Evolutionary conservation across 2,888 invertebrate genomes (phyloP), one percentile per base, ranked within the genome.

Genomic region (Steromphala cineraria): DNA sequence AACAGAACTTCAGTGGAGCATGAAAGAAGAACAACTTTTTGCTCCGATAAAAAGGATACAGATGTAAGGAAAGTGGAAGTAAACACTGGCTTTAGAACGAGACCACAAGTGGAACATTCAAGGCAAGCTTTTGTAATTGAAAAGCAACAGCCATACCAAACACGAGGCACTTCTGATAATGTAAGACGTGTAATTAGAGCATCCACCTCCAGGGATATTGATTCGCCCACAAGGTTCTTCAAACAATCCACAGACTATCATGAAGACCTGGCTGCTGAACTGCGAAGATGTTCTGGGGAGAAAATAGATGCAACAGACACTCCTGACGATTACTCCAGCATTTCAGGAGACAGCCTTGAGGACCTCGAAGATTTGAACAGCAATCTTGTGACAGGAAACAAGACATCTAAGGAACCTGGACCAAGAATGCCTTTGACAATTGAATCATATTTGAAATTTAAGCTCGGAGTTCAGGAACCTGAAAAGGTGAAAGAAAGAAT

Each of bases 321-420:
- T 19, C 71, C 71, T 4, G 71, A 71, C 19, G 71, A 71, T 36
- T 71, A 28, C 36, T 71, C 71, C 17, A 71, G 71, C 19, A 40
- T 71, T 36, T 71, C 71, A n/a, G 71, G 71, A 36, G 71, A 71
- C 71, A 71, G 71, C 36, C 17, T 71, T 13, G 71, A 71, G 36
- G 71, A 71, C 40, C 71, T 71, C 5, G 71, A 71, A 15, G 71
- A 71, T 15, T 36, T 71, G 10, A 71, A 36, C 36, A n/a, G 15
- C 19, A 71, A 71, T 28, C 71, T 71, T 36, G 40, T 36, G 31
- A 15, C 31, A 5, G 71, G 36, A 36, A 31, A 40, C 31, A 71
- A 36, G 31, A 13, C 19, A 71, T 28, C 28, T 13, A 36, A 36
- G 17, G 71, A 36, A 36, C 52, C 21, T 52, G 53, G 31, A 28